Evolutionary conservation across 2,888 invertebrate species (phyloP).

Genomic region (Apoda limacodes): DNA sequence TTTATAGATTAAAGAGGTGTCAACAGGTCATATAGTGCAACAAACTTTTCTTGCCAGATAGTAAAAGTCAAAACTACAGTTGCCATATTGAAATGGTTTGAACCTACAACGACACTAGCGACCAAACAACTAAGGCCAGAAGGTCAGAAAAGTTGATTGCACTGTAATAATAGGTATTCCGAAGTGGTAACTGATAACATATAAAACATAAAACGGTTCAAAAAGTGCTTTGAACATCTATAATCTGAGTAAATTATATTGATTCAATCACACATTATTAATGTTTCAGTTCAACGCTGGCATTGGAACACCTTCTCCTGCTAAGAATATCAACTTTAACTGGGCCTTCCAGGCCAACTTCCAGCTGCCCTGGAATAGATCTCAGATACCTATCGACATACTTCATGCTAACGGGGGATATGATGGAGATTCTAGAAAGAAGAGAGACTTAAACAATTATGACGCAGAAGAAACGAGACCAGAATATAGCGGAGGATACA

Average conservation of each 20-base stretch:
- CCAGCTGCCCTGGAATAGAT: slow-evolving; percentile 54
- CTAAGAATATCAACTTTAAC: slow-evolving; percentile 44
- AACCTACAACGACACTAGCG: too few species aligned
- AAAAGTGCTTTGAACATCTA: too few species aligned
- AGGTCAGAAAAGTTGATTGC: too few species aligned
- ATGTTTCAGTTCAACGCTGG: slow-evolving; percentile 58
- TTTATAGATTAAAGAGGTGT: too few species aligned
- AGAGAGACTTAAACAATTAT: slow-evolving; percentile 25
- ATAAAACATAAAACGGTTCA: too few species aligned
- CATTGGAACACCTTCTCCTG: slow-evolving; percentile 44
- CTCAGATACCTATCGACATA: slow-evolving; percentile 51
- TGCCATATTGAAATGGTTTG: too few species aligned
- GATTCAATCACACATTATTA: neutral
- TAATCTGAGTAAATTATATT: too few species aligned
- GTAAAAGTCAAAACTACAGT: too few species aligned
- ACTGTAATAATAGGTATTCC: slow-evolving; percentile 4
- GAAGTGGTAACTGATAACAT: neutral
- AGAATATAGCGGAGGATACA: neutral
- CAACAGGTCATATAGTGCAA: too few species aligned
- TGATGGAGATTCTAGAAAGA: slow-evolving; percentile 34
- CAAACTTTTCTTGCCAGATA: too few species aligned
- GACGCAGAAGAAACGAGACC: slow-evolving; percentile 11
- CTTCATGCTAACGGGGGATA: slow-evolving; percentile 44
- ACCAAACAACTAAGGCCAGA: too few species aligned
- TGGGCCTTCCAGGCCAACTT: slow-evolving; percentile 61